Evolutionary conservation across 2,113 vertebrate genomes (phyloP), one percentile per base, ranked within the genome.

Genomic region (Hoplias malabaricus): DNA sequence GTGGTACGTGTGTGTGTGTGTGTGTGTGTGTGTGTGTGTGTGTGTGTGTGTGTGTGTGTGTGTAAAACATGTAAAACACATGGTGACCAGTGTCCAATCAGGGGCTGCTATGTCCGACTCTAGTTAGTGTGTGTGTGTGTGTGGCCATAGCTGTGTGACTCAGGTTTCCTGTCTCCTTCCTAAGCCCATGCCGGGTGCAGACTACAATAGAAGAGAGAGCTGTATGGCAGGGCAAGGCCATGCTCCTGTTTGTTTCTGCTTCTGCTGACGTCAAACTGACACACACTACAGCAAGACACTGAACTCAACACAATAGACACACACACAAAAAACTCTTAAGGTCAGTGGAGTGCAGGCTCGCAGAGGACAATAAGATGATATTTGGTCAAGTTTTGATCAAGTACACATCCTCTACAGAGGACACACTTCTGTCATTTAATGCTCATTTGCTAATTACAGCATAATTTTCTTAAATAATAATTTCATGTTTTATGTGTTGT

Each of bases 111-210:
- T 27, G 40, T 65, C 69, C 42, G 42, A 27, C 38, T 12, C 31
- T 59, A 71, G n/a, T 25, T 42, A 34, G 57, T 70, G 56, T 69
- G 53, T 73, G 67, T 72, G 69, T 72, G 53, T 43, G 63, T 68
- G 33, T 57, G 50, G 1, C 87, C 90, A 87, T 90, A 80, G 83
- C 82, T 93, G 92, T 92, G 93, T 95, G 95, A 95, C 93, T 94
- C 93, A 91, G 92, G 93, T 92, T 96, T 97, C 96, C 96, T 95
- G 96, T 95, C 95, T 95, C 94, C 94, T 96, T 97, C 95, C 96
- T 96, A 93, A 93, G 90, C 84, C 89, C 88, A 90, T 80, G 80
- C 87, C 62, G 86, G 88, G 86, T 86, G 85, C 90, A 94, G 93
- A 95, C 86, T 87, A 94, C 95, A 93, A 91, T 92, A 91, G 94